Evolutionary conservation across 2,797 vertebrate genomes (phyloP).

Genomic region (Xiphorhynchus erythropygius): DNA sequence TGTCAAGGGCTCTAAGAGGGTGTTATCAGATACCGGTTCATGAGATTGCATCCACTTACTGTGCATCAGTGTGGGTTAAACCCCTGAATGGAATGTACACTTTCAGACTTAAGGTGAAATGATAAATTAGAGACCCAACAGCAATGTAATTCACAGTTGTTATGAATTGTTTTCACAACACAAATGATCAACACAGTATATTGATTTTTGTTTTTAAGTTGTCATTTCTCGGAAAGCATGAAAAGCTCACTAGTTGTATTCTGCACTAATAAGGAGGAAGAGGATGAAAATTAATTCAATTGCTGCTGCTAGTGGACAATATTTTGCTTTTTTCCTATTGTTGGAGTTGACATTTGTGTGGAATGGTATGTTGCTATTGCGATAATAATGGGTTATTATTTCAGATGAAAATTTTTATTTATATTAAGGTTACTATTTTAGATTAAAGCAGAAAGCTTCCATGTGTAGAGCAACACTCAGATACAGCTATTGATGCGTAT

Average conservation of each 20-base stretch:
- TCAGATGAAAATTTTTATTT: neutral
- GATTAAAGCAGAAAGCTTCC: neutral
- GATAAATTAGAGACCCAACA: neutral
- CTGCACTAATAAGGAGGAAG: neutral
- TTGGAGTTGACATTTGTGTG: neutral
- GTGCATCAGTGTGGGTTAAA: neutral
- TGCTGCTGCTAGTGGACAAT: neutral
- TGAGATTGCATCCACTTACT: neutral
- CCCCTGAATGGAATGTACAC: accelerated
- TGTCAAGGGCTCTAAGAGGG: neutral
- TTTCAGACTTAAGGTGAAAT: neutral
- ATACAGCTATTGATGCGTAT: neutral
- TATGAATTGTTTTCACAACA: neutral
- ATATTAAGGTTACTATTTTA: neutral
- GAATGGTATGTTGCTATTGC: neutral
- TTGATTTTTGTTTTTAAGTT: neutral
- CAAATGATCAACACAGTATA: neutral
- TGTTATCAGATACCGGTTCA: neutral
- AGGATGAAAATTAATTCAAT: neutral
- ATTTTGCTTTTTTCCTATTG: neutral
- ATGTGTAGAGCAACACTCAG: neutral
- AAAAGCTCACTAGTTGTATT: neutral
- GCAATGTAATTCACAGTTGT: neutral
- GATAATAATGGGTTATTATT: neutral
- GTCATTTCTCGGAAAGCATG: neutral